Evolutionary conservation across 1,140 invertebrate genomes (phyloP), one percentile per base, ranked within the genome.

Genomic region (Lasaia peninsularis): DNA sequence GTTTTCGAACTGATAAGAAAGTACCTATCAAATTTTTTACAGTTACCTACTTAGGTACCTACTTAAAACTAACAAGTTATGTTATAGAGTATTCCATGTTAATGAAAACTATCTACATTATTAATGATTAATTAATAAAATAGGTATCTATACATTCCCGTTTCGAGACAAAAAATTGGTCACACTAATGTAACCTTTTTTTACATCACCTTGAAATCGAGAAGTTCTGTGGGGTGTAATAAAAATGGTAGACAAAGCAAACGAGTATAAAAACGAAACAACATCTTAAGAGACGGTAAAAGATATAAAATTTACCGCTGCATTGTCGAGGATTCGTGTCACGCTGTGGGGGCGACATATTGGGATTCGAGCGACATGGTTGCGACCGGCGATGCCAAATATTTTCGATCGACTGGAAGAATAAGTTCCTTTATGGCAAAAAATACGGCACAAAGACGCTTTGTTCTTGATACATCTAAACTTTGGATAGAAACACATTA

Each of bases 301-400:
- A 44, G 56, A 65, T 56, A 63, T 67, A 67, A 67, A 69, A 62
- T 66, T 62, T 67, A 69, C 61, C 69, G 53, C 67, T 78, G 67
- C 71, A 78, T 73, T 74, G 65, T 71, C 35, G 50, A 58, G 40
- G 55, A 60, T 52, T 60, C 60, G 59, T 62, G 55, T 60, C 60
- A 56, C 63, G 66, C 63, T 62, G 64, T 58, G 58, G 31, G 61
- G 65, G 62, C 69, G 71, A 70, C 71, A 76, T 74, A 69, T 76
- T 65, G 68, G 63, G 58, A 70, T 58, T 60, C 69, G 63, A 76
- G 70, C 71, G 71, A 73, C 78, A 74, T 69, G 71, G 65, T 66
- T 61, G 65, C 24, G 50, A 21, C 18, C 44, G 11, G 18, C 58
- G 57, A 63, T 58, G 55, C 54, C 40, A 59, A 64, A 65, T 60